Conservation (phyloP, 2,113 vertebrate species). For the Tautogolabrus adspersus region DNA sequence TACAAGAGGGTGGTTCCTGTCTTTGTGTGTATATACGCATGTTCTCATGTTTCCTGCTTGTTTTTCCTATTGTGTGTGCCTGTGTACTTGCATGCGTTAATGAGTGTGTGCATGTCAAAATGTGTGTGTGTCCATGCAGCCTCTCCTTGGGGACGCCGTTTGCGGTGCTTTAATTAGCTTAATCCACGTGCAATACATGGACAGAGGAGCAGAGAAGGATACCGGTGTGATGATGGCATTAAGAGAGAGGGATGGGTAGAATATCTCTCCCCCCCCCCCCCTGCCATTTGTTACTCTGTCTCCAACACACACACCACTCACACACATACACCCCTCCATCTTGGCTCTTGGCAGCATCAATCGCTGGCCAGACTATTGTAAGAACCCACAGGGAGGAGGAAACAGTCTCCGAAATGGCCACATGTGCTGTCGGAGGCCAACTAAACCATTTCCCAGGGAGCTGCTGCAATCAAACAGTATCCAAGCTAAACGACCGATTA, state of each 20-base stretch:
- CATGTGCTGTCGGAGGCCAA: slow-evolving; percentile 57
- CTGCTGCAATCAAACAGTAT: slow-evolving; percentile 45
- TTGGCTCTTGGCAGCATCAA: slow-evolving; percentile 54
- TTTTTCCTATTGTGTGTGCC: slow-evolving; percentile 42
- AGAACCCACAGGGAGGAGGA: slow-evolving; percentile 58
- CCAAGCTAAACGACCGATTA: slow-evolving; percentile 73
- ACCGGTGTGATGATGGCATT: slow-evolving; percentile 44
- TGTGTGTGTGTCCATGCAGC: slow-evolving; percentile 17
- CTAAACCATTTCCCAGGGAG: slow-evolving; percentile 60
- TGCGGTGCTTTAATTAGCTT: slow-evolving; percentile 80
- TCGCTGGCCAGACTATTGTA: slow-evolving; percentile 57
- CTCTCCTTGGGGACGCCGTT: slow-evolving; percentile 66
- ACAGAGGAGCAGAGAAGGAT: slow-evolving; percentile 50
- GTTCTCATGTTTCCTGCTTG: slow-evolving; percentile 35
- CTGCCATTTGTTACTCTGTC: slow-evolving; percentile 51
- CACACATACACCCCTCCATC: slow-evolving; percentile 37
- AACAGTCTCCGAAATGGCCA: slow-evolving; percentile 62
- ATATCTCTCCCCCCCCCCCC: slow-evolving; percentile 24
- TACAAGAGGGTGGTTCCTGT: not conserved
- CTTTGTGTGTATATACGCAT: slow-evolving; percentile 9
- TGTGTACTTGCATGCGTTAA: slow-evolving; percentile 56
- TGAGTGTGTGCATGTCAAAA: slow-evolving; percentile 34
- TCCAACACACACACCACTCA: slow-evolving; percentile 16
- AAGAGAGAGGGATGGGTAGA: slow-evolving; percentile 41
- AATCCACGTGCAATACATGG: slow-evolving; percentile 77